Percentiles rank a stretch among this genome's conserved stretches.
phyloP scores from a whole-genome alignment of 2,797 vertebrate genomes.

The Clarias platycephalus region DNA sequence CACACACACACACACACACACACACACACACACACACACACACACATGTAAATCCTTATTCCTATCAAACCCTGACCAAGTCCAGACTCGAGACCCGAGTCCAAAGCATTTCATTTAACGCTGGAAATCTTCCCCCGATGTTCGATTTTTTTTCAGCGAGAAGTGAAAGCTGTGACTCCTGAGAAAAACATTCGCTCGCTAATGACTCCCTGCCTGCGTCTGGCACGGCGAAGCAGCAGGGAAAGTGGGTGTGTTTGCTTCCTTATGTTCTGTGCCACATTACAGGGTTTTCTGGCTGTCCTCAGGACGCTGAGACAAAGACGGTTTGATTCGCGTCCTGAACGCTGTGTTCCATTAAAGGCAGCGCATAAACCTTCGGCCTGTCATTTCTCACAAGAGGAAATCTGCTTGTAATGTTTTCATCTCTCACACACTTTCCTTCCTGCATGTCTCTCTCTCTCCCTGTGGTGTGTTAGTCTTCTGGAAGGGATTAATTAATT shows the following conservation, averaged over 20 bases:
- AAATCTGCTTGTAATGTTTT: conserved; percentile 30
- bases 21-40: conserved; percentile 16
- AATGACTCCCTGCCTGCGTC: conserved; percentile 26
- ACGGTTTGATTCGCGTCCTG: conserved; percentile 38
- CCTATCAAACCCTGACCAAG: background rate
- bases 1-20: conserved; percentile 11
- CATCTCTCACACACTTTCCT: conserved; percentile 13
- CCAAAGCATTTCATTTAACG: conserved; percentile 7
- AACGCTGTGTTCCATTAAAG: conserved; percentile 46
- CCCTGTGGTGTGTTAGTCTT: background rate
- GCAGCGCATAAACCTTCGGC: conserved; percentile 36
- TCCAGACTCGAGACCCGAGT: background rate
- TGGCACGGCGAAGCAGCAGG: conserved; percentile 6
- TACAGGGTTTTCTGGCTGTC: conserved; percentile 20
- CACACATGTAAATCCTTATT: background rate
- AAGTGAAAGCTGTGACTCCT: conserved; percentile 20
- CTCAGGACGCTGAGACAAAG: conserved; percentile 16
- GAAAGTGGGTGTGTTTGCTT: conserved; percentile 43
- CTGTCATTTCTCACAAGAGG: conserved; percentile 29
- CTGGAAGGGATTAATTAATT: background rate
- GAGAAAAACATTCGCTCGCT: conserved; percentile 3
- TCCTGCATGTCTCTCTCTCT: background rate
- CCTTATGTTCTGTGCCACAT: conserved; percentile 42
- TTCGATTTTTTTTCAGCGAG: background rate
- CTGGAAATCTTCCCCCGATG: conserved; percentile 15